phyloP scores from a whole-genome alignment of 2,797 vertebrate genomes.

The Acrossocheilus wenchowensis region DNA sequence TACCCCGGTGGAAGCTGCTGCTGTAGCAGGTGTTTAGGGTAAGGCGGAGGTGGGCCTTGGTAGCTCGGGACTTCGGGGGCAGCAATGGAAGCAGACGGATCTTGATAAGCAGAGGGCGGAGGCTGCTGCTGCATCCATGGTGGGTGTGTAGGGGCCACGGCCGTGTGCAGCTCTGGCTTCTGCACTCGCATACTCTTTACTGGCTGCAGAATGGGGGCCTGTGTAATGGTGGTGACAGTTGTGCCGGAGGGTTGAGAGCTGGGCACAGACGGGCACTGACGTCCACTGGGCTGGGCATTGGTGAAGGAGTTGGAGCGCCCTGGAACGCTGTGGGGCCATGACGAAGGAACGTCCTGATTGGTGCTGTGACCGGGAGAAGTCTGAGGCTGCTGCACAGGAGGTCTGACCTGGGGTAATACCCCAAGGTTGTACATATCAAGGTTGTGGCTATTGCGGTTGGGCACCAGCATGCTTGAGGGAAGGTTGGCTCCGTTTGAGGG shows the following conservation, averaged over 20 bases:
- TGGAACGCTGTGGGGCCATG: conserved; percentile 84
- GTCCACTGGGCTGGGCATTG: conserved; percentile 81
- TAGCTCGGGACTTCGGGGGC: conserved; percentile 90
- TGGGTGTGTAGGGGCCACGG: conserved; percentile 92
- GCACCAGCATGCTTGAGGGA: conserved; percentile 86
- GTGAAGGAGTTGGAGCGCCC: conserved; percentile 95
- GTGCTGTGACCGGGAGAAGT: conserved; percentile 78
- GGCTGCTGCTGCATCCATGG: conserved; percentile 85
- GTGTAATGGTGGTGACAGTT: conserved; percentile 94
- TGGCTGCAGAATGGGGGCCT: conserved; percentile 92
- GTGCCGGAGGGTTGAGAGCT: conserved; percentile 92
- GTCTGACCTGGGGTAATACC: conserved; percentile 83
- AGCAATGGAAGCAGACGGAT: conserved; percentile 68
- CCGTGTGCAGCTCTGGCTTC: conserved; percentile 95
- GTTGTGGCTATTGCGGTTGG: conserved; percentile 93
- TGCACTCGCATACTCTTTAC: conserved; percentile 95
- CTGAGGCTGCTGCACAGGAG: conserved; percentile 82
- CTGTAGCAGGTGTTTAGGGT: conserved; percentile 93
- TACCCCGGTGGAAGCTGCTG: conserved; percentile 78
- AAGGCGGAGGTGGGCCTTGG: conserved; percentile 95
- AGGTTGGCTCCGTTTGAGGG: conserved; percentile 88
- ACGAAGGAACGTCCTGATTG: conserved; percentile 87
- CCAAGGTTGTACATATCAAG: conserved; percentile 88
- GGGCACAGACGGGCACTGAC: conserved; percentile 76
- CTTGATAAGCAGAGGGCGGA: conserved; percentile 79